Base-by-base conservation (phyloP, 2,113 vertebrate species). In the Stegostoma tigrinum region DNA sequence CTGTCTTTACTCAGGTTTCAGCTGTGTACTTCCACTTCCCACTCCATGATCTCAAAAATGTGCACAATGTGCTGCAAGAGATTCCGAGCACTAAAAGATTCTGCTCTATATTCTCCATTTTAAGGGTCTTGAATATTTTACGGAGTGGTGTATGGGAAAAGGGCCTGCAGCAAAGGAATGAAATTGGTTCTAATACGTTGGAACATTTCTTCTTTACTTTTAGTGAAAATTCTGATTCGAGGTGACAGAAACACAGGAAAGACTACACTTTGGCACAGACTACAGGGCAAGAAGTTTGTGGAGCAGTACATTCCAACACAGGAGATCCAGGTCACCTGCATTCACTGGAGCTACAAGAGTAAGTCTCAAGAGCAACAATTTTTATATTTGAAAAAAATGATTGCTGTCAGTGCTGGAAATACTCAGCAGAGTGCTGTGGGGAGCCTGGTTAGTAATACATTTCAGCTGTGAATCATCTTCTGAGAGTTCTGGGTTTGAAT, bases 341-440 rank as follows among this genome's bases (percentile, higher is more conserved):
- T 99, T 97, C 99, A 99, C 97, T 99, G 99, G 99, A 99, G 98
- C 97, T 99, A 99, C 95, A 99, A 99, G 97, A 99, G 99, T 99
- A 98, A 98, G 98, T 90, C 38, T 1, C 1, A 61, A 91, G 17
- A 66, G 10, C 34, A 42, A n/a, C n/a, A 38, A 14, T 34, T 61
- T 89, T 89, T 34, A 61, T 17, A 19, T 23, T 68, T 68, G 0
- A 21, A 68, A 68, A 68, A 19, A 55, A 55, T 48, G 48, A 48
- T 48, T 42, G 15, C 75, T 38, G 75, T 42, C 38, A 21, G 19
- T 42, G 5, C 21, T 21, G 80, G 80, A 21, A 80, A n/a, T 12
- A n/a, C 0, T 19, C 38, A 83, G 38, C 17, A 4, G 2, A 19
- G 5, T 38, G 19, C 80, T 42, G 17, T 5, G 17, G 38, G 21